A percentile compares a stretch with the other conserved stretches of the same genome.
Conservation (phyloP, 1,140 invertebrate genomes). For the Matsumurasca onukii region DNA sequence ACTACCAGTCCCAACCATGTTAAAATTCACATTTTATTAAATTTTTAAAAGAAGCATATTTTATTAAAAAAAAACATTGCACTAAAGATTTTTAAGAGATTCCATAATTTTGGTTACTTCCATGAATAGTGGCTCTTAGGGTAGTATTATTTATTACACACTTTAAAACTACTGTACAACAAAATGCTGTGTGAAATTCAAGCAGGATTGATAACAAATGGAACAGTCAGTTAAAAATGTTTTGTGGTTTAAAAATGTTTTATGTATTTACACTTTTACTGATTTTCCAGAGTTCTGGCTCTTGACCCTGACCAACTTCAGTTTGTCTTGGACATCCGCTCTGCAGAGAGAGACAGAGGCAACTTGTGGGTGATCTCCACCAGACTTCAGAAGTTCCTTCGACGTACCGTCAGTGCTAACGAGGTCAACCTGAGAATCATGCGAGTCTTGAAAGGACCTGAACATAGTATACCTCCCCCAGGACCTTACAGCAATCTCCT, state of each 20-base stretch:
- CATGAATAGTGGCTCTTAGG: too few relatives aligned
- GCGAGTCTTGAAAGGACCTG: constrained; percentile 46
- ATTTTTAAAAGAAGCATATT: too few relatives aligned
- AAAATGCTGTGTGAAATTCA: too few relatives aligned
- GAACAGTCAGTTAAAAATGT: neutral
- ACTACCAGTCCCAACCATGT: too few relatives aligned
- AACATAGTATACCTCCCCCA: neutral
- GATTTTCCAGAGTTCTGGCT: constrained; percentile 61
- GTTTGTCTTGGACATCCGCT: constrained; percentile 70
- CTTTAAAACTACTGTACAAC: too few relatives aligned
- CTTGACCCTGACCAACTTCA: constrained; percentile 68
- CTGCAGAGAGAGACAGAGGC: constrained; percentile 61
- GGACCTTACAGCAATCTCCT: neutral
- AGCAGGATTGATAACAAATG: neutral
- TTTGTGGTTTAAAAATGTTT: neutral
- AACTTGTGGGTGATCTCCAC: constrained; percentile 68
- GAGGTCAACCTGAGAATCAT: constrained; percentile 66
- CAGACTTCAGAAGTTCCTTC: constrained; percentile 76
- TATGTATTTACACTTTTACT: neutral
- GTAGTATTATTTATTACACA: too few relatives aligned
- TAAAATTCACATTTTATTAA: too few relatives aligned
- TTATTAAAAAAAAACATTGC: too few relatives aligned
- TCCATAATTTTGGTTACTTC: too few relatives aligned
- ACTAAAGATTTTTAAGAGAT: too few relatives aligned
- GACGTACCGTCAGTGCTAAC: constrained; percentile 55